phyloP scores from a whole-genome alignment of 1,140 invertebrate genomes.

The Campoletis sonorensis region DNA sequence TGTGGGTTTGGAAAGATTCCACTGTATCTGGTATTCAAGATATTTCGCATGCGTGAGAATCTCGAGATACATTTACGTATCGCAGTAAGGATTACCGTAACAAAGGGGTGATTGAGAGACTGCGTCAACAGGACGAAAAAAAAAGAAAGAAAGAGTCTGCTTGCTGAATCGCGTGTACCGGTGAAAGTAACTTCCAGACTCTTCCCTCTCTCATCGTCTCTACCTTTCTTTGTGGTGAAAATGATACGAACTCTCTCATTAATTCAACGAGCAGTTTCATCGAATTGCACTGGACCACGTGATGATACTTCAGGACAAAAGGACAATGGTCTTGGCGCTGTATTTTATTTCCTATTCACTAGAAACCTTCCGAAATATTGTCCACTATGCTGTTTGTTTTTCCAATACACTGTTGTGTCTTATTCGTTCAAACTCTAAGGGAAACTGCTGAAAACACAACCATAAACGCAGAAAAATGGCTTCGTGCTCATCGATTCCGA shows the following conservation, averaged over 20 bases:
- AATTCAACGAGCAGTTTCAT: constrained; percentile 53
- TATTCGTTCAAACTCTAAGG: too few relatives aligned
- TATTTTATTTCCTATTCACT: too few relatives aligned
- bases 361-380: too few relatives aligned
- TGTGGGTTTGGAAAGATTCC: too few relatives aligned
- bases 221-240: constrained; percentile 54
- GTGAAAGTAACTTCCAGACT: constrained; percentile 62
- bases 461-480: too few relatives aligned
- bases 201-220: neutral
- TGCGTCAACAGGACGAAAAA: constrained; percentile 3
- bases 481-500: too few relatives aligned
- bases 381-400: too few relatives aligned
- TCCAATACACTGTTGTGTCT: too few relatives aligned
- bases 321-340: too few relatives aligned
- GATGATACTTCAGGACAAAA: too few relatives aligned
- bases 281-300: neutral
- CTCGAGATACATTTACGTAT: neutral
- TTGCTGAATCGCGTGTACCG: constrained; percentile 46
- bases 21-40: constrained; percentile 16
- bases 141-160: neutral
- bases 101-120: constrained; percentile 31
- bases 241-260: constrained; percentile 58
- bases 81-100: constrained; percentile 16
- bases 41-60: constrained; percentile 35
- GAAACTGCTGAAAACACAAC: too few relatives aligned